A percentile compares a stretch with the other conserved stretches of the same genome.
These are phyloP conservation scores for Cherax quadricarinatus DNA, from an alignment of 1,140 invertebrate species.

Conservation along the genomic window DNA sequence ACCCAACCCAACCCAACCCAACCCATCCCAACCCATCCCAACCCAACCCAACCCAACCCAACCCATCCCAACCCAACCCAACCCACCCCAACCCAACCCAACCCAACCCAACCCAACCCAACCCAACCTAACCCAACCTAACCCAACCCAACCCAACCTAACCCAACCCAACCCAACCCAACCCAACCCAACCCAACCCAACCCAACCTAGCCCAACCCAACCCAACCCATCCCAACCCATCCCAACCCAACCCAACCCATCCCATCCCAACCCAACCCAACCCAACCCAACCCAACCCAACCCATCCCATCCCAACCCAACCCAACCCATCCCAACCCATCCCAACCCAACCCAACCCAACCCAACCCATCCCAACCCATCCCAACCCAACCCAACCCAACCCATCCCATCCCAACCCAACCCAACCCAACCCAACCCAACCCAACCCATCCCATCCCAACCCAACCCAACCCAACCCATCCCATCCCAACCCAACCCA, in stretches of 20 bases:
- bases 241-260: slow-evolving; percentile 15
- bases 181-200: slow-evolving; percentile 22
- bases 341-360: slow-evolving; percentile 5
- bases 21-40: not conserved
- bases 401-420: slow-evolving; percentile 14
- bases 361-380: slow-evolving; percentile 10
- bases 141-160: slow-evolving; percentile 16
- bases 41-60: not conserved
- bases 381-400: slow-evolving; percentile 19
- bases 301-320: slow-evolving; percentile 14
- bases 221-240: slow-evolving; percentile 19
- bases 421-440: slow-evolving; percentile 23
- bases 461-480: slow-evolving; percentile 18
- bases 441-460: slow-evolving; percentile 10
- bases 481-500: slow-evolving; percentile 16
- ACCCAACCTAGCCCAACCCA: slow-evolving; percentile 15
- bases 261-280: slow-evolving; percentile 1
- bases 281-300: slow-evolving; percentile 15
- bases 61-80: not conserved
- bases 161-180: slow-evolving; percentile 3
- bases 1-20: not conserved
- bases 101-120: slow-evolving; percentile 21
- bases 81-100: slow-evolving; percentile 17
- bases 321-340: slow-evolving; percentile 8
- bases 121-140: slow-evolving; percentile 13